phyloP scores from a whole-genome alignment of 2,113 vertebrate species.

The Ceyx melanurus region DNA sequence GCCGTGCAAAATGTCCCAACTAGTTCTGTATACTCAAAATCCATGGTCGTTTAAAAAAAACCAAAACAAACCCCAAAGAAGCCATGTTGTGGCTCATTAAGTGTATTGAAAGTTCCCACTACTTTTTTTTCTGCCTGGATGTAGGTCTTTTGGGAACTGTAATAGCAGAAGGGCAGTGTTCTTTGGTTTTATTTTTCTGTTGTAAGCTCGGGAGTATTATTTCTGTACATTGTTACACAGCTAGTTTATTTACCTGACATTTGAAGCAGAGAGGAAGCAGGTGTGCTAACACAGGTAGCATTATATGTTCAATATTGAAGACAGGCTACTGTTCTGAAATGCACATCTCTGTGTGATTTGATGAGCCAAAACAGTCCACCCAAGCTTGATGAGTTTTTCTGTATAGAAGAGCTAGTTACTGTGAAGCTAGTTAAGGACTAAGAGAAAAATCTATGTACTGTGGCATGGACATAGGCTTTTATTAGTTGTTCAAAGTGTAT shows the following conservation, averaged over 20 bases:
- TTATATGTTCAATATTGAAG: not conserved
- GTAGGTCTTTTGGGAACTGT: not conserved
- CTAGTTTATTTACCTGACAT: not conserved
- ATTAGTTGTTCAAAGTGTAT: not conserved
- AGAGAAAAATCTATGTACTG: not conserved
- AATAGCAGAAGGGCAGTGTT: not conserved
- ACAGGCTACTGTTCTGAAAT: not conserved
- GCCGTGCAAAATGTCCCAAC: not conserved
- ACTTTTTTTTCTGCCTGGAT: not conserved
- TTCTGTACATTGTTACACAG: not conserved
- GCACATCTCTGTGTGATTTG: not conserved
- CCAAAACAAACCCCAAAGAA: not conserved
- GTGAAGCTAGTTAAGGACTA: not conserved
- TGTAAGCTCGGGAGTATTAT: not conserved
- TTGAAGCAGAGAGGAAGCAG: not conserved
- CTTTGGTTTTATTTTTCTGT: not conserved
- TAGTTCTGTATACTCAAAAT: not conserved
- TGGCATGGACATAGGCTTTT: not conserved
- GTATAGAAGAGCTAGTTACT: not conserved
- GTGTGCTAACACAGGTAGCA: not conserved
- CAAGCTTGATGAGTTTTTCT: not conserved
- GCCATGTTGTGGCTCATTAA: not conserved
- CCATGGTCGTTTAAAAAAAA: not conserved
- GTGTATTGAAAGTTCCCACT: not conserved
- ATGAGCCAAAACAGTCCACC: not conserved